These are phyloP conservation scores for Macrotis lagotis DNA, from an alignment of 2,113 vertebrate species.

Conservation along the genomic window DNA sequence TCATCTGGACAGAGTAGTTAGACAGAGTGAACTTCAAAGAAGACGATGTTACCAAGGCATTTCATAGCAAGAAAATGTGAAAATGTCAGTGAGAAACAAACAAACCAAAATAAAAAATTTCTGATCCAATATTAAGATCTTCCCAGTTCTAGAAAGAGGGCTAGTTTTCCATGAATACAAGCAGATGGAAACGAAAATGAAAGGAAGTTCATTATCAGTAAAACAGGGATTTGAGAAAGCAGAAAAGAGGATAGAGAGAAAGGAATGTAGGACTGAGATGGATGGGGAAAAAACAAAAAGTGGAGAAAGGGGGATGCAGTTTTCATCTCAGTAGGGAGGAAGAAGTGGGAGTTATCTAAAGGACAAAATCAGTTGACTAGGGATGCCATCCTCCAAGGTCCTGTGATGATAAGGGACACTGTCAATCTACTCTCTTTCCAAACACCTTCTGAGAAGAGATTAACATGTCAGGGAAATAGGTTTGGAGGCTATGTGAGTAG, in stretches of 20 bases:
- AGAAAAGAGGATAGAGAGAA: neutral
- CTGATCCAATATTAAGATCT: neutral
- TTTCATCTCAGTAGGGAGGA: neutral
- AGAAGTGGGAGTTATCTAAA: neutral
- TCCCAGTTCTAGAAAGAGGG: neutral
- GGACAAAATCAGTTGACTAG: neutral
- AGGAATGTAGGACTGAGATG: neutral
- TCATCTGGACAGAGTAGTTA: neutral
- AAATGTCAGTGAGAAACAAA: neutral
- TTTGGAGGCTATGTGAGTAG: neutral
- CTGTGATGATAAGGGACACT: neutral
- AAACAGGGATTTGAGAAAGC: neutral
- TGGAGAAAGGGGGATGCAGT: neutral
- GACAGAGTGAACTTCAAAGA: neutral
- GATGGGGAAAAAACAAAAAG: neutral
- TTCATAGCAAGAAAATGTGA: neutral
- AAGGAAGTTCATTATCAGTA: neutral
- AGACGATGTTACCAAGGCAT: neutral
- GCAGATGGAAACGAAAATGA: neutral
- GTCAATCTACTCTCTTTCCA: neutral
- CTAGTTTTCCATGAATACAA: neutral
- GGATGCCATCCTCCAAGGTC: neutral
- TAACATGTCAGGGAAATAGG: neutral
- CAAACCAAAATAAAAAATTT: neutral
- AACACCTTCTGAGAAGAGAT: neutral